Conservation (phyloP, 2,113 vertebrate genomes). For the Anguilla japonica region DNA sequence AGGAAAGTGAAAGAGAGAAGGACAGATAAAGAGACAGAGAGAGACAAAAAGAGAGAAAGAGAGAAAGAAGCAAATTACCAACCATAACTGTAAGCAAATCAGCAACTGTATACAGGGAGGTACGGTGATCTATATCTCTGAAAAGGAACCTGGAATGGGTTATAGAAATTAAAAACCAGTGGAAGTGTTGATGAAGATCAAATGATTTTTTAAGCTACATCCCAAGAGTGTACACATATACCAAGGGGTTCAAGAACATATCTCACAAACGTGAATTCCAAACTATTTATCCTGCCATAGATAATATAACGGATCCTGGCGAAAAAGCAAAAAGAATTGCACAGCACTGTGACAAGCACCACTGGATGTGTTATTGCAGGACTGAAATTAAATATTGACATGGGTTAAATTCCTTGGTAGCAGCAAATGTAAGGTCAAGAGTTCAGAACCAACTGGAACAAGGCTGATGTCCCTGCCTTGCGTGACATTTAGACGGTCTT, state of each 20-base stretch:
- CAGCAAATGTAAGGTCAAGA: constrained; percentile 21
- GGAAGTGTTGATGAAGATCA: neutral
- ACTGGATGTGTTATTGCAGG: neutral
- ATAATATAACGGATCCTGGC: neutral
- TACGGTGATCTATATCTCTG: neutral
- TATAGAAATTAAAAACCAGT: no score
- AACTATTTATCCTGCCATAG: no score
- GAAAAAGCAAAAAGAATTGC: neutral
- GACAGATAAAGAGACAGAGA: neutral
- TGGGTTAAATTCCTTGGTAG: constrained; percentile 29
- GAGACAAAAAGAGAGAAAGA: neutral
- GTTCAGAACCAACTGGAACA: constrained; percentile 26
- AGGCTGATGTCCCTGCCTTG: constrained; percentile 24
- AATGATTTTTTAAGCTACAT: neutral
- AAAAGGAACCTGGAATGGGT: no score
- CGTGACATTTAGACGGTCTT: constrained; percentile 45
- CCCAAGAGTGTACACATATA: neutral
- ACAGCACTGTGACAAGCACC: neutral
- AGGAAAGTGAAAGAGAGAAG: constrained; percentile 18
- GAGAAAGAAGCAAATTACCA: neutral
- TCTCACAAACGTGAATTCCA: no score
- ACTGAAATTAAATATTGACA: constrained; percentile 19
- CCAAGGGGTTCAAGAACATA: neutral
- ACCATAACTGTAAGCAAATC: neutral
- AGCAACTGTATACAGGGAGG: neutral